Conservation (phyloP, 2,113 vertebrate genomes). For the Zootoca vivipara region DNA sequence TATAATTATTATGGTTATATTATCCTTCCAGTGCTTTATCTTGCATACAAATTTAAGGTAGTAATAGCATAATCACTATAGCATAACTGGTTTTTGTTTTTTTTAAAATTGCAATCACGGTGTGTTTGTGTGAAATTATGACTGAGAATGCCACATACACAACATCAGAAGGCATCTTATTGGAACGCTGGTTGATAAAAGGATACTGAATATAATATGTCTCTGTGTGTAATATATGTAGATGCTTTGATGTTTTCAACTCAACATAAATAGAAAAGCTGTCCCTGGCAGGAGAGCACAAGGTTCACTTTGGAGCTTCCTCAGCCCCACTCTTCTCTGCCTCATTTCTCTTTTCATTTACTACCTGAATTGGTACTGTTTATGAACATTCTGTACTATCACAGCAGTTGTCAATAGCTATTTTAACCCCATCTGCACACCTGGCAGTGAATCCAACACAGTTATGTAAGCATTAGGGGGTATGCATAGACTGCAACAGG, state of each 20-base stretch:
- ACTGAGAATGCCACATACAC: neutral
- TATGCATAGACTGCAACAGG: no score
- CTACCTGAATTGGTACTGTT: neutral
- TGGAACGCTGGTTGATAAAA: neutral
- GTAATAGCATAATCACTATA: neutral
- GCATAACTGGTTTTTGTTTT: neutral
- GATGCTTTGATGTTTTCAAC: neutral
- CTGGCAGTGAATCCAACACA: neutral
- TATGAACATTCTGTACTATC: neutral
- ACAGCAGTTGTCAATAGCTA: neutral
- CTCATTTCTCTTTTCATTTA: neutral
- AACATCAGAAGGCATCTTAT: neutral
- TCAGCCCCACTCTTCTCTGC: neutral
- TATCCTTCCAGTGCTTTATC: neutral
- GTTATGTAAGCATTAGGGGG: no score
- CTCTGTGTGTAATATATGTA: neutral
- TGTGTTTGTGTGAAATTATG: neutral
- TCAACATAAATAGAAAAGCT: neutral
- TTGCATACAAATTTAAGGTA: neutral
- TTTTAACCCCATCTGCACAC: neutral
- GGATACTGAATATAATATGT: neutral
- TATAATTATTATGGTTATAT: neutral
- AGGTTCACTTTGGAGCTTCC: neutral
- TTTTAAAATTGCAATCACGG: no score
- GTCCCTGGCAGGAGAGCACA: neutral